Percentiles rank a stretch among this genome's conserved stretches.
These are phyloP conservation scores for Taeniopygia guttata DNA, from an alignment of 2,797 vertebrate species.

Conservation along the genomic window DNA sequence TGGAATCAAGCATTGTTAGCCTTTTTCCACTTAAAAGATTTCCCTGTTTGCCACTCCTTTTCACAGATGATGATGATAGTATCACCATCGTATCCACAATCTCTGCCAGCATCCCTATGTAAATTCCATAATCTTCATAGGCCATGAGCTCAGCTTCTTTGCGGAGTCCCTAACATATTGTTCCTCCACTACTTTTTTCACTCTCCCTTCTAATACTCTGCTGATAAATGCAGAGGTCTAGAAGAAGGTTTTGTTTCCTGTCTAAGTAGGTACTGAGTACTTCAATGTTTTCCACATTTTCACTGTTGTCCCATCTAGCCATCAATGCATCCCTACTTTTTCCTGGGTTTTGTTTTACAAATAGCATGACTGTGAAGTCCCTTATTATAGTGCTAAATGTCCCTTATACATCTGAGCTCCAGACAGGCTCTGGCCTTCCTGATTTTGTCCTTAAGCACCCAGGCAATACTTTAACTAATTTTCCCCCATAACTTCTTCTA, in stretches of 20 bases:
- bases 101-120: not conserved
- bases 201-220: not conserved
- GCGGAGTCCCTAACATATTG: not conserved
- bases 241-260: not conserved
- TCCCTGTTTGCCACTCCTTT: not conserved
- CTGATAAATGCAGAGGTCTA: not conserved
- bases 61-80: not conserved
- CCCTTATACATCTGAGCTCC: not conserved
- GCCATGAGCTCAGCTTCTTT: not conserved
- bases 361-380: not conserved
- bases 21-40: not conserved
- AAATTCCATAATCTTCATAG: not conserved
- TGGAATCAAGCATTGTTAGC: not conserved
- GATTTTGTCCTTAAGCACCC: not conserved
- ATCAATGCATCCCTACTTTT: not conserved
- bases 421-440: not conserved
- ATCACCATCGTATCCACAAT: not conserved
- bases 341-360: not conserved
- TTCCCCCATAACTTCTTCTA: rapidly evolving
- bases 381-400: not conserved
- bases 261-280: not conserved
- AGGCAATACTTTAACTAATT: not conserved
- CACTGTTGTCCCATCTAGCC: not conserved
- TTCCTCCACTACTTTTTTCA: not conserved
- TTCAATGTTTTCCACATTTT: not conserved